Evolutionary conservation across 1,140 invertebrate species (phyloP).

Genomic region (Cyclina sinensis): DNA sequence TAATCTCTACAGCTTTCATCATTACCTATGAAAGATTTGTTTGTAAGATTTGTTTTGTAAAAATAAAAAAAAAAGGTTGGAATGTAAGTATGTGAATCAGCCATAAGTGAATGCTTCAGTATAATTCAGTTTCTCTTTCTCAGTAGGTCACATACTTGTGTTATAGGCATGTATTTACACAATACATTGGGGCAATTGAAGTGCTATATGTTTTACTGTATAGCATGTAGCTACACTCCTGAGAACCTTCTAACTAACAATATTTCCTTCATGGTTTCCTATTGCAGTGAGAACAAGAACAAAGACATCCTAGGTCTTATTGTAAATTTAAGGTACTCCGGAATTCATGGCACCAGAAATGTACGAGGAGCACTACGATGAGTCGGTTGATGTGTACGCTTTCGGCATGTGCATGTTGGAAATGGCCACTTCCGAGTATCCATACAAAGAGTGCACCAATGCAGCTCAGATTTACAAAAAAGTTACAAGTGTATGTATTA

Average conservation of each 20-base stretch:
- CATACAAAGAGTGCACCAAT: constrained; percentile 98
- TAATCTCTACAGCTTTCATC: background rate
- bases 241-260: constrained; percentile 73
- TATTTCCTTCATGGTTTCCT: constrained; percentile 77
- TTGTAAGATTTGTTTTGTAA: background rate
- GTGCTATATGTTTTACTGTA: constrained; percentile 48
- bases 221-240: constrained; percentile 4
- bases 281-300: constrained; percentile 77
- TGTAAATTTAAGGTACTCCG: constrained; percentile 91
- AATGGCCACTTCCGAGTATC: constrained; percentile 99
- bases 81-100: constrained; percentile 5
- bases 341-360: constrained; percentile 99
- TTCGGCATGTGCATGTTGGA: constrained; percentile 99
- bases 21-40: background rate
- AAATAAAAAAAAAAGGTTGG: background rate
- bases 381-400: constrained; percentile 99
- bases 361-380: constrained; percentile 99
- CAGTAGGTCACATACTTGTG: background rate
- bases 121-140: background rate
- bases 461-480: constrained; percentile 99
- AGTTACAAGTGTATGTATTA: constrained; percentile 96
- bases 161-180: background rate
- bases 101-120: background rate
- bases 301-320: constrained; percentile 82
- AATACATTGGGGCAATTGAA: constrained; percentile 6